Conservation (phyloP, 2,888 invertebrate genomes). For the Melipona beecheii region DNA sequence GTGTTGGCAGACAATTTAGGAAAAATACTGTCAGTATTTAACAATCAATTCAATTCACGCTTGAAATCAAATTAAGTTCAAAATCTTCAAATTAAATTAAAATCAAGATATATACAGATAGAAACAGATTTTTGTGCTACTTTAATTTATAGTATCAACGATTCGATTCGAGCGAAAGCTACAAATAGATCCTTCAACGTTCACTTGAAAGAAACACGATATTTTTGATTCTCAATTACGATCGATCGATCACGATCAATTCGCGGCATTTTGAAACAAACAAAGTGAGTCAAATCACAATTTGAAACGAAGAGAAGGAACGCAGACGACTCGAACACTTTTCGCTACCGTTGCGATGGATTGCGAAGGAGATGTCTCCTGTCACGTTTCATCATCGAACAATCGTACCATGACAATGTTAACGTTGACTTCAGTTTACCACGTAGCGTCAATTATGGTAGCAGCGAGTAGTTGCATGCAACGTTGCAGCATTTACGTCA, state of each 20-base stretch:
- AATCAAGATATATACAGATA: too few relatives aligned
- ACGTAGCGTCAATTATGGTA: not conserved
- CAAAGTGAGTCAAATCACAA: not conserved
- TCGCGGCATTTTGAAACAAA: not conserved
- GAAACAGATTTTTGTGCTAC: too few relatives aligned
- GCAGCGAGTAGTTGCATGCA: constrained; percentile 7
- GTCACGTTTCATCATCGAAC: not conserved
- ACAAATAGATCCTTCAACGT: not conserved
- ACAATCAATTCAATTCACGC: too few relatives aligned
- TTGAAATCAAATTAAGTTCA: too few relatives aligned
- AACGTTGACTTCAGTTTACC: not conserved
- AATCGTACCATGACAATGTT: not conserved
- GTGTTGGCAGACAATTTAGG: too few relatives aligned
- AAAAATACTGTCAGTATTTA: too few relatives aligned
- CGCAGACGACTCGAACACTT: not conserved
- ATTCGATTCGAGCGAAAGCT: too few relatives aligned
- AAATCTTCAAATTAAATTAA: too few relatives aligned
- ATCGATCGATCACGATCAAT: too few relatives aligned
- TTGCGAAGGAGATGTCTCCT: not conserved
- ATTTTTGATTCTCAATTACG: not conserved
- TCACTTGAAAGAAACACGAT: not conserved
- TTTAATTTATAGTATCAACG: too few relatives aligned
- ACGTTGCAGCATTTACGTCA: constrained; percentile 22
- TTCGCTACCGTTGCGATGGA: not conserved
- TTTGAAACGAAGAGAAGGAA: not conserved